Conservation (phyloP, 2,113 vertebrate species). For the Gnathonemus longibarbis region DNA sequence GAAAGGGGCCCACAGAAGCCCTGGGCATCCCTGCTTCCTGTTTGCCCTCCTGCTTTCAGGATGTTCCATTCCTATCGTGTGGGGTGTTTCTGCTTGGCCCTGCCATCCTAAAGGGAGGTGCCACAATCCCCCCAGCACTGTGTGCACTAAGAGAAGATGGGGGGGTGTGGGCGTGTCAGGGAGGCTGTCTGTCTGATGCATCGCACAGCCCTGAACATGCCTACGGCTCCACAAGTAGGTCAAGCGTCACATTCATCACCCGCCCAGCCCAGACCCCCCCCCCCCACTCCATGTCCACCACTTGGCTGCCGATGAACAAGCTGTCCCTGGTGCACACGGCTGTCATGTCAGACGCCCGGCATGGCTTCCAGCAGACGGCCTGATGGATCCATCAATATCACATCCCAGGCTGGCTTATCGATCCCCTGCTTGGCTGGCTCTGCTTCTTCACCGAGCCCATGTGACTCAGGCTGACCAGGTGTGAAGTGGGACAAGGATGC, state of each 20-base stretch:
- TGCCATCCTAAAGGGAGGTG: neutral
- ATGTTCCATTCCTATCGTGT: neutral
- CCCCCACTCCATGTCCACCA: constrained; percentile 4
- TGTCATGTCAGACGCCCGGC: neutral
- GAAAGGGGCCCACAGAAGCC: neutral
- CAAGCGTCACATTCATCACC: constrained; percentile 45
- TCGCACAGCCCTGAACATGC: neutral
- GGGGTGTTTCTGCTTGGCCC: neutral
- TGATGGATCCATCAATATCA: neutral
- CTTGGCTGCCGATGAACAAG: neutral
- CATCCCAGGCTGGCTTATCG: neutral
- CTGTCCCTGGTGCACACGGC: neutral
- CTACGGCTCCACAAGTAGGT: constrained; percentile 43
- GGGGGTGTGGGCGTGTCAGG: neutral
- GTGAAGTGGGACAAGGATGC: neutral
- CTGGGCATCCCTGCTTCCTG: neutral
- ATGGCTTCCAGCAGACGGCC: neutral
- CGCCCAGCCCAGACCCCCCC: constrained; percentile 21
- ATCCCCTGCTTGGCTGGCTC: neutral
- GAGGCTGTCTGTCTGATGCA: neutral
- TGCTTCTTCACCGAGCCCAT: neutral
- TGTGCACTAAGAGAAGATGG: constrained; percentile 11
- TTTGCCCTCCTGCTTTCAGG: neutral
- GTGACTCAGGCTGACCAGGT: neutral
- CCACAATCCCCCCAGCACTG: neutral